A percentile compares a stretch with the other conserved stretches of the same genome.
Evolutionary conservation across 2,113 vertebrate genomes (phyloP).

Genomic region (Macaca mulatta): DNA sequence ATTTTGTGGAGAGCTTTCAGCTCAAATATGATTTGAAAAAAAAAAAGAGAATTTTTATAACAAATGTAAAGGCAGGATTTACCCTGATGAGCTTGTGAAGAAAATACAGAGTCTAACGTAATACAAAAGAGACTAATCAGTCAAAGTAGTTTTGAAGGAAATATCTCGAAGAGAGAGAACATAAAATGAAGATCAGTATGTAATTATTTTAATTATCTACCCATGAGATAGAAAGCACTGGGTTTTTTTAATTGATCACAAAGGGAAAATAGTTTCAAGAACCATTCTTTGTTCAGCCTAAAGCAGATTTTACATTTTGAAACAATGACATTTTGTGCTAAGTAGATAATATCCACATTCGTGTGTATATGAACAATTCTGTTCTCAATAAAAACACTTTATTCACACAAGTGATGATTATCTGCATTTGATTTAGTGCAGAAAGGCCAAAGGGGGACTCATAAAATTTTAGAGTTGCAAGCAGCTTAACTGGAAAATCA

Average conservation of each 20-base stretch:
- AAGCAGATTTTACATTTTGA: neutral
- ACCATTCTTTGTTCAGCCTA: neutral
- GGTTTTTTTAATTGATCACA: neutral
- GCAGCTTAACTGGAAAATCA: neutral
- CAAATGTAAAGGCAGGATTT: neutral
- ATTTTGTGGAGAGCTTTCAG: neutral
- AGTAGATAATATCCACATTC: conserved; percentile 1
- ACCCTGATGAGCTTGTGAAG: neutral
- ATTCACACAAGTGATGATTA: neutral
- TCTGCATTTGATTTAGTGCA: neutral
- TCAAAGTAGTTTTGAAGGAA: neutral
- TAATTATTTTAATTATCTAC: neutral
- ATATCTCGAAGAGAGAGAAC: neutral
- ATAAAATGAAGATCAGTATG: neutral
- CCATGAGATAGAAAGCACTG: neutral
- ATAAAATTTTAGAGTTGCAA: neutral
- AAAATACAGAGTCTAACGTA: neutral
- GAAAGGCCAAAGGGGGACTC: neutral
- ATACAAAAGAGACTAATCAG: neutral
- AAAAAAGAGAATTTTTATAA: neutral
- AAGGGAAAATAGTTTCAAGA: neutral
- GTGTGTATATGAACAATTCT: neutral
- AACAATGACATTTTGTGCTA: neutral
- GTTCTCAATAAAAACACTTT: conserved; percentile 14
- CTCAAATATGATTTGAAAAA: neutral